A percentile compares a stretch with the other conserved stretches of the same genome.
These are phyloP conservation scores for Eupithecia pulchellata DNA, from an alignment of 2,888 invertebrate genomes.

Conservation along the genomic window DNA sequence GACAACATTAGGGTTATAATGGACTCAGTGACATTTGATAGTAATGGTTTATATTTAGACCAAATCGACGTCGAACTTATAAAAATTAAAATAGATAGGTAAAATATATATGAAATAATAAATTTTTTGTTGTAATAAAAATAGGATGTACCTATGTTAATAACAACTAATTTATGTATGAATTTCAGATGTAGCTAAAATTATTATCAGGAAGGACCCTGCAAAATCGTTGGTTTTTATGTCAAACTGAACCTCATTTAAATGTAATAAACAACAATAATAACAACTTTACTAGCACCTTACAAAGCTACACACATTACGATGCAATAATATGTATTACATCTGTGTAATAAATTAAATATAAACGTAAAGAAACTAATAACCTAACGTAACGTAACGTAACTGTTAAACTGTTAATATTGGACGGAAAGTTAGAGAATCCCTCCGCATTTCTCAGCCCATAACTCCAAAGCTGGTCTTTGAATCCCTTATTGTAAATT, in stretches of 20 bases:
- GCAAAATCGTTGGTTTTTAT: background rate
- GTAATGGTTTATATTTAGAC: constrained; percentile 17
- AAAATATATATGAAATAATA: background rate
- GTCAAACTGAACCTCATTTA: background rate
- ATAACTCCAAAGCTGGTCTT: no score
- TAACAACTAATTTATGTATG: background rate
- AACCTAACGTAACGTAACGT: no score
- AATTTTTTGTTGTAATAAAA: no score
- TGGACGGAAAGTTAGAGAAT: no score
- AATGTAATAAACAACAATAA: background rate
- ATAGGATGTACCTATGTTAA: no score
- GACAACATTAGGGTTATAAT: constrained; percentile 40
- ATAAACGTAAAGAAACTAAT: no score
- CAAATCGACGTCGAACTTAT: background rate
- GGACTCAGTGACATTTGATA: constrained; percentile 38
- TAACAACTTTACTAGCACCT: no score
- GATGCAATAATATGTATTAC: no score
- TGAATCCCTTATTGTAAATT: background rate
- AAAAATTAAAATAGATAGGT: background rate
- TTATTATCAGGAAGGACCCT: background rate
- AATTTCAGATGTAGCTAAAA: background rate
- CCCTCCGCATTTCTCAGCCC: no score
- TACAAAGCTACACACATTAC: no score
- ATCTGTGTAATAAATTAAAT: no score
- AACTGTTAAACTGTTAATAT: no score